Evolutionary conservation across 2,888 invertebrate genomes (phyloP).

Genomic region (Sarcophaga carnaria): DNA sequence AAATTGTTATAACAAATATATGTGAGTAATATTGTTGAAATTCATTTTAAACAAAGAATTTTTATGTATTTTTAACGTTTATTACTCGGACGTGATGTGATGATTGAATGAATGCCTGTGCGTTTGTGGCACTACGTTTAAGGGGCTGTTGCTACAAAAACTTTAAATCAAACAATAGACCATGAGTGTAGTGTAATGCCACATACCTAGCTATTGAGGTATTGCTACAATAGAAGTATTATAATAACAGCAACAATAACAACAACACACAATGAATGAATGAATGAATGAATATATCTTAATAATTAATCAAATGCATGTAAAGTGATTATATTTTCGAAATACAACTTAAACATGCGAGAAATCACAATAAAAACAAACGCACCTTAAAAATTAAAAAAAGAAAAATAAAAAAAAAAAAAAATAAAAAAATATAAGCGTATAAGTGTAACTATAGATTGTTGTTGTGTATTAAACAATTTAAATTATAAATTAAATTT

Average conservation of each 20-base stretch:
- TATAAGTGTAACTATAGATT: too few species aligned
- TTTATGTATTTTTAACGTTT: conserved; percentile 58
- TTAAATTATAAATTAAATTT: too few species aligned
- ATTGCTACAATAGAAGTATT: too few species aligned
- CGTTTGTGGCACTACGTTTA: too few species aligned
- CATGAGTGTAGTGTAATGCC: too few species aligned
- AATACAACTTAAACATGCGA: not conserved
- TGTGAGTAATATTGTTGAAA: conserved; percentile 42
- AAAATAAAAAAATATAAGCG: too few species aligned
- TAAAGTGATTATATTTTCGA: conserved; percentile 22
- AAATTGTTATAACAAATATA: conserved; percentile 30
- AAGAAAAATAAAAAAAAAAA: too few species aligned
- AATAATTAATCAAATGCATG: conserved; percentile 64
- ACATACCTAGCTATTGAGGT: too few species aligned
- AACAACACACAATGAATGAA: not conserved
- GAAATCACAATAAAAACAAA: not conserved
- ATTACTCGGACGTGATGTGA: conserved; percentile 62
- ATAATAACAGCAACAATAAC: not conserved
- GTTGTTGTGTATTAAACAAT: too few species aligned
- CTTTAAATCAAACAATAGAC: too few species aligned
- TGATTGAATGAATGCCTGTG: not conserved
- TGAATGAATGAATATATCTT: conserved; percentile 23
- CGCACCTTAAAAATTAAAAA: not conserved
- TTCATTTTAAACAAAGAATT: conserved; percentile 56
- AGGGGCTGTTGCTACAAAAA: too few species aligned